Evolutionary conservation across 2,797 vertebrate genomes (phyloP).

Genomic region (Trachurus trachurus): DNA sequence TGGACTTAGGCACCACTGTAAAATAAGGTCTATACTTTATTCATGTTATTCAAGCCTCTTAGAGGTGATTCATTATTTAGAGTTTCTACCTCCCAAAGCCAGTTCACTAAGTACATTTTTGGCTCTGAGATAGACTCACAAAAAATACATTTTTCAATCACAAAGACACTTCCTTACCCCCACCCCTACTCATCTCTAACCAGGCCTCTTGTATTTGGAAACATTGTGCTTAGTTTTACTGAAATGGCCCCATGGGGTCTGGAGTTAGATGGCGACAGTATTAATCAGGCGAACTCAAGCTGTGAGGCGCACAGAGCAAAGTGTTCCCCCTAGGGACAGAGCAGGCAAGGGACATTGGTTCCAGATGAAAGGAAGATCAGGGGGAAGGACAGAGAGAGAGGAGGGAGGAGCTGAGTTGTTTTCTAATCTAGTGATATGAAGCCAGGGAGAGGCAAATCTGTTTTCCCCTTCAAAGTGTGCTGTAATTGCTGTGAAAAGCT

Average conservation of each 20-base stretch:
- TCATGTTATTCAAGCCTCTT: conserved; percentile 83
- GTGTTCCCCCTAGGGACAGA: conserved; percentile 77
- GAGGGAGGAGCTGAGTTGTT: conserved; percentile 69
- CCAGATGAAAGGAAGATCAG: conserved; percentile 81
- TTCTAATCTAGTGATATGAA: conserved; percentile 77
- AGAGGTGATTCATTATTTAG: conserved; percentile 84
- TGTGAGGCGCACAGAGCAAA: conserved; percentile 77
- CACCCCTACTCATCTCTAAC: conserved; percentile 9
- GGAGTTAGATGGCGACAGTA: conserved; percentile 77
- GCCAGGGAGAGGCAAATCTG: conserved; percentile 68
- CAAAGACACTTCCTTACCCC: conserved; percentile 47
- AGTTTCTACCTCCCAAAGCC: conserved; percentile 77
- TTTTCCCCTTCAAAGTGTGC: conserved; percentile 61
- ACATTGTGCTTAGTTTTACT: conserved; percentile 66
- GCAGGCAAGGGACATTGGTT: conserved; percentile 82
- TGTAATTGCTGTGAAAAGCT: conserved; percentile 71
- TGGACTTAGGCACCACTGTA: conserved; percentile 64
- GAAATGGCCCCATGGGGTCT: conserved; percentile 69
- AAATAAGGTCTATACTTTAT: conserved; percentile 81
- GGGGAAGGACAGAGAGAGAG: conserved; percentile 53
- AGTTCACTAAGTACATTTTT: conserved; percentile 84
- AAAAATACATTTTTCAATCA: conserved; percentile 69
- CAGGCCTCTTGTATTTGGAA: conserved; percentile 60
- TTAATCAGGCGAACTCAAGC: conserved; percentile 79
- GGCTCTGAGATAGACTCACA: conserved; percentile 73